A percentile compares a stretch with the other conserved stretches of the same genome.
Conservation (phyloP, 2,888 invertebrate species). For the Ornithoptera priamus region DNA sequence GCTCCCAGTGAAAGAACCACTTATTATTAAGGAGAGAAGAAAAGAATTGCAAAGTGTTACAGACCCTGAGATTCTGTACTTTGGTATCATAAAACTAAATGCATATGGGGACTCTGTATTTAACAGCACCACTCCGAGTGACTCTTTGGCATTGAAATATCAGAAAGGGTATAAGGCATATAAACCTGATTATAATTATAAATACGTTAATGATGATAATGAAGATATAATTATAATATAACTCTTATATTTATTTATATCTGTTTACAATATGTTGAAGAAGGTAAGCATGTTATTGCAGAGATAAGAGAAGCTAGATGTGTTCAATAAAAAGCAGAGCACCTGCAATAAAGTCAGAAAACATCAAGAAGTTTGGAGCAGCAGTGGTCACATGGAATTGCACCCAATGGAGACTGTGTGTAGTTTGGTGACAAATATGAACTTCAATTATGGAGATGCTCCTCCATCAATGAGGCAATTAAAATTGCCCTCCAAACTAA, state of each 20-base stretch:
- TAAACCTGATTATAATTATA: constrained; percentile 38
- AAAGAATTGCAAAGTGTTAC: constrained; percentile 39
- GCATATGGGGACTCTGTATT: constrained; percentile 56
- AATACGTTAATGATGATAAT: constrained; percentile 48
- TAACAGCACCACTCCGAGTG: constrained; percentile 48
- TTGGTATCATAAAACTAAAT: constrained; percentile 64
- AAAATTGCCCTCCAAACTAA: too few species aligned
- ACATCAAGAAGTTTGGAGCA: too few species aligned
- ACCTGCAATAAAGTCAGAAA: too few species aligned
- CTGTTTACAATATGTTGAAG: not conserved
- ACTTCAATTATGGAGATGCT: too few species aligned
- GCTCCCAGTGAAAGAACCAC: constrained; percentile 59
- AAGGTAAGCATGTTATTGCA: too few species aligned
- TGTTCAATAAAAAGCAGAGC: too few species aligned
- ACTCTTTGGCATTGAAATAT: constrained; percentile 68
- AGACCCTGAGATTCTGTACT: constrained; percentile 55
- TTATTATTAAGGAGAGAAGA: constrained; percentile 61
- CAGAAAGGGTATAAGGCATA: constrained; percentile 65
- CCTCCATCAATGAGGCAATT: too few species aligned
- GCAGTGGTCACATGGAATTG: too few species aligned
- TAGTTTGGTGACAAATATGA: too few species aligned
- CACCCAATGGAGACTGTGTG: too few species aligned
- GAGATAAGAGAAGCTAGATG: too few species aligned
- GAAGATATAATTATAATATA: constrained; percentile 52
- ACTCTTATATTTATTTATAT: constrained; percentile 9